phyloP scores from a whole-genome alignment of 1,140 invertebrate species.

The Metopolophium dirhodum region DNA sequence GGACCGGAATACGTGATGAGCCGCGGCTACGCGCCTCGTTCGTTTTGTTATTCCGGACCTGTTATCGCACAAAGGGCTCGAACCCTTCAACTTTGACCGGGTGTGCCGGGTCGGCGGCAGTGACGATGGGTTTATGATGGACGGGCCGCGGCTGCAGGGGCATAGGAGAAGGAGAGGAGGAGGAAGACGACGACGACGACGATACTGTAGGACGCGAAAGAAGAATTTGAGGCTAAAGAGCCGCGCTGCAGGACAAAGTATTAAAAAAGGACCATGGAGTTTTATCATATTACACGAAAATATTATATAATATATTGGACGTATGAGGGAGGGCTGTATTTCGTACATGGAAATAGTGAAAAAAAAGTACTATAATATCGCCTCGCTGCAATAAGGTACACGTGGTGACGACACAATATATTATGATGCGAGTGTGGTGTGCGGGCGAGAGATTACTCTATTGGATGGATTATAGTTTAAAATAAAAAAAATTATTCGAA shows the following conservation, averaged over 20 bases:
- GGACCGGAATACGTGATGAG: slow-evolving; percentile 54
- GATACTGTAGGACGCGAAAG: background rate
- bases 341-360: background rate
- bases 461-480: background rate
- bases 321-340: background rate
- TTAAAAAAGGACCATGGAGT: slow-evolving; percentile 39
- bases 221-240: slow-evolving; percentile 3
- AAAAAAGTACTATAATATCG: background rate
- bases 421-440: background rate
- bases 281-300: slow-evolving; percentile 15
- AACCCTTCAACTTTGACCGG: slow-evolving; percentile 56
- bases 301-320: background rate
- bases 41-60: slow-evolving; percentile 52
- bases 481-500: background rate
- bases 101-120: slow-evolving; percentile 9
- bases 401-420: slow-evolving; percentile 40
- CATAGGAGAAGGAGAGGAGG: background rate
- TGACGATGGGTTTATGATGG: slow-evolving; percentile 44
- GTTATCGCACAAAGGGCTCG: slow-evolving; percentile 51
- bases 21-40: background rate
- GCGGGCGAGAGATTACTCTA: background rate
- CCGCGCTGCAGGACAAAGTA: slow-evolving; percentile 27
- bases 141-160: background rate
- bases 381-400: slow-evolving; percentile 28
- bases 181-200: too few relatives aligned